A percentile compares a stretch with the other conserved stretches of the same genome.
Evolutionary conservation across 2,113 vertebrate genomes (phyloP).

Genomic region (Saccopteryx bilineata): DNA sequence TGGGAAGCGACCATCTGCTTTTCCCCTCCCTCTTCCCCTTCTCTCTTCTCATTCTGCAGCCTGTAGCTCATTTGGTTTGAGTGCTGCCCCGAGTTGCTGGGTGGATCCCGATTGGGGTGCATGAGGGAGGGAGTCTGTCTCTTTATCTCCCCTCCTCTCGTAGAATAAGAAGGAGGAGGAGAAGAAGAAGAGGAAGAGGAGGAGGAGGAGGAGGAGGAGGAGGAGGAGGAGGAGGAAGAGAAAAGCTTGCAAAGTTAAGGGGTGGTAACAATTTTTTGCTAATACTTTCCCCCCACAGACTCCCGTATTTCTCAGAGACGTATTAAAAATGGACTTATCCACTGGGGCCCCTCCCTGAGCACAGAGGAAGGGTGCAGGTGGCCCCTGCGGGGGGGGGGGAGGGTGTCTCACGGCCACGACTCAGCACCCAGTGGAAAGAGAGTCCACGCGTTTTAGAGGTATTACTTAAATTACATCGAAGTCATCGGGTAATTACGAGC

Average conservation of each 20-base stretch:
- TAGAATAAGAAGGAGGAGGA: too few species aligned
- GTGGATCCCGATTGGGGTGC: too few species aligned
- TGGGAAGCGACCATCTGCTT: too few species aligned
- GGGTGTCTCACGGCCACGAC: slow-evolving; percentile 49
- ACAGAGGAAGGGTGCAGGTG: slow-evolving; percentile 76
- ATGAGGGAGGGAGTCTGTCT: too few species aligned
- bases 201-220: too few species aligned
- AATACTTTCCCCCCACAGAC: neutral
- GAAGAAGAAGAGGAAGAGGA: too few species aligned
- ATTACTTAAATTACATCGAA: slow-evolving; percentile 89
- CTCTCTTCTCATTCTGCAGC: too few species aligned
- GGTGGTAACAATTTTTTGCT: neutral
- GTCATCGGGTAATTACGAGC: slow-evolving; percentile 90
- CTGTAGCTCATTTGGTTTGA: too few species aligned
- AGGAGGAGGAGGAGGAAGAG: neutral
- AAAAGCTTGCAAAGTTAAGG: neutral
- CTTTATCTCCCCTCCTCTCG: too few species aligned
- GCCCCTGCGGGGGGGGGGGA: slow-evolving; percentile 72
- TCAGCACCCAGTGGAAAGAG: slow-evolving; percentile 74
- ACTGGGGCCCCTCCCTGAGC: slow-evolving; percentile 80
- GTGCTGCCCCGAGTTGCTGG: too few species aligned
- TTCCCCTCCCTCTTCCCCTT: too few species aligned
- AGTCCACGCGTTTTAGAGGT: slow-evolving; percentile 82
- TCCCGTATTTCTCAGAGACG: slow-evolving; percentile 27
- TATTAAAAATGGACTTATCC: slow-evolving; percentile 70